Evolutionary conservation across 2,797 vertebrate species (phyloP).

Genomic region (Psittacula echo): DNA sequence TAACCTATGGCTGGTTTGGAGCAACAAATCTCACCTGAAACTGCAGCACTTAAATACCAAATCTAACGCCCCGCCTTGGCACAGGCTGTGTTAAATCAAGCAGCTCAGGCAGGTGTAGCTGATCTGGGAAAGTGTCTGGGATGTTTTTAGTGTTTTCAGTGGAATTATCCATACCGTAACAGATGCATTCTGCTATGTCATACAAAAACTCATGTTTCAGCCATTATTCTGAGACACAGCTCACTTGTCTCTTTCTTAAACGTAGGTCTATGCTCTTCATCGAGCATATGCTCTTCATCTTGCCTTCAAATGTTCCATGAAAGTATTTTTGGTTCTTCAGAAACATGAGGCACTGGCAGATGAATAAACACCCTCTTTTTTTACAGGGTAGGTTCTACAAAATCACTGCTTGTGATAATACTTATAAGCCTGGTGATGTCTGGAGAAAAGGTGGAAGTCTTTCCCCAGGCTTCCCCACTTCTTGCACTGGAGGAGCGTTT

Average conservation of each 20-base stretch:
- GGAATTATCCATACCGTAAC: neutral
- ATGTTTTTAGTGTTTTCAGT: neutral
- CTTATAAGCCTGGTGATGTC: neutral
- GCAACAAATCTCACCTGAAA: neutral
- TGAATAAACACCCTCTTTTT: neutral
- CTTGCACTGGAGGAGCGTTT: neutral
- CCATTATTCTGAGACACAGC: neutral
- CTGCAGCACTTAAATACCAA: neutral
- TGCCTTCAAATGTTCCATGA: neutral
- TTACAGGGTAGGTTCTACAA: neutral
- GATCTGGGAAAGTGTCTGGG: neutral
- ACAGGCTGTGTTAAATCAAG: neutral
- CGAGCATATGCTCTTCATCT: neutral
- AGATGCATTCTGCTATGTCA: neutral
- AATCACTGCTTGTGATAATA: neutral
- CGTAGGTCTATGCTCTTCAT: neutral
- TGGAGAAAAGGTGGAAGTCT: fast-evolving
- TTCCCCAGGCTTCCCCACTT: neutral
- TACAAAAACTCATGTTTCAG: neutral
- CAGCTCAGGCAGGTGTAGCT: neutral
- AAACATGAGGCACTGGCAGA: neutral
- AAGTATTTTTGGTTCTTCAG: neutral
- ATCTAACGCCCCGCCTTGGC: neutral
- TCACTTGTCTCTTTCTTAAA: neutral
- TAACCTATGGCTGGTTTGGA: too few relatives aligned